Evolutionary conservation across 2,888 invertebrate genomes (phyloP), one percentile per base, ranked within the genome.

Genomic region (Oligia strigilis): DNA sequence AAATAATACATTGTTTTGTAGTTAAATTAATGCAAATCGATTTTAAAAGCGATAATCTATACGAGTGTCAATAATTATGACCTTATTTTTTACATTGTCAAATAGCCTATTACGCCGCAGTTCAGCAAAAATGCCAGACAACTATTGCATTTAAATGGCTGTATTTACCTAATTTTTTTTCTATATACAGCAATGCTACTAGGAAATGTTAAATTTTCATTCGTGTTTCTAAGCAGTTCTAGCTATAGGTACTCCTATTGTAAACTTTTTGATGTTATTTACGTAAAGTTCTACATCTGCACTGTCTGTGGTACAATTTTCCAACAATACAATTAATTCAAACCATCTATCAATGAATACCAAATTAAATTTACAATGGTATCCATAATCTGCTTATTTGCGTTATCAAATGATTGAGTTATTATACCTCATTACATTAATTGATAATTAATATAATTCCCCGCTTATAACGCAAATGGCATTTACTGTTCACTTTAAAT

Each of bases 281-380:
- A 19, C n/a, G 49, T 8, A 14, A 14, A 36, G 1, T 23, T 9
- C 1, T 46, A 36, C 29, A 49, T 2, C 23, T 17, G 5, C 14
- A n/a, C 36, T 36, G 36, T 36, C 36, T 36, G 36, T 36, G 36
- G 52, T 17, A 55, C 3, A 19, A 62, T 36, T 49, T 40, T 14
- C 4, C 17, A 23, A 17, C 29, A 29, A 29, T 29, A 14, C 13
- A 76, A 52, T 77, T 65, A 46, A 65, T 77, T 46, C 0, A 62
- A 23, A 14, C 19, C 60, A 19, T 58, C 4, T 69, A 58, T 36
- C 11, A 52, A 65, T 60, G 36, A 60, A 43, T 81, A 29, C 36
- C 52, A 71, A 83, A 71, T 55, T 66, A 14, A 84, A 84, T 72
- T 84, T 23, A 60, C 36, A 72, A 11, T 9, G 13, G 4, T 69